These are phyloP conservation scores for Scytalopus superciliaris DNA, from an alignment of 2,113 vertebrate genomes.

Conservation along the genomic window DNA sequence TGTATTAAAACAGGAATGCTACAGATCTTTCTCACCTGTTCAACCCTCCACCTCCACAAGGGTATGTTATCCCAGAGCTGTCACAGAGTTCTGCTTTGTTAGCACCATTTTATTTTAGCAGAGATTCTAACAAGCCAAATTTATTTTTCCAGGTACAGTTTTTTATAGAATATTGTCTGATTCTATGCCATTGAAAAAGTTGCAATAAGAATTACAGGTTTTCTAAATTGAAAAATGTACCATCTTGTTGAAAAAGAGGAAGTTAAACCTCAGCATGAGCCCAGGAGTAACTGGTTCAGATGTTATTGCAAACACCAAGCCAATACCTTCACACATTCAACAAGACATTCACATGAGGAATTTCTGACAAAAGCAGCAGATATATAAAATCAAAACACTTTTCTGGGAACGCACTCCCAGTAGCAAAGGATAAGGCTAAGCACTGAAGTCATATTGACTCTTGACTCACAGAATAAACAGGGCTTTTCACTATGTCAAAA, in stretches of 20 bases:
- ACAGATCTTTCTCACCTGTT: background rate
- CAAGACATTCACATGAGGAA: fast-evolving
- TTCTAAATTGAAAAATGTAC: background rate
- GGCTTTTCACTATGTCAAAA: background rate
- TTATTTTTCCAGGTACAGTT: background rate
- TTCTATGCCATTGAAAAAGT: background rate
- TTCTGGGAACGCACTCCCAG: background rate
- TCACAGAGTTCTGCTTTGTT: background rate
- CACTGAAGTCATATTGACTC: background rate
- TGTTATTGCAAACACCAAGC: background rate
- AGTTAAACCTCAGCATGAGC: background rate
- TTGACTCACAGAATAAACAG: background rate
- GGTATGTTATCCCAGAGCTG: constrained; percentile 23
- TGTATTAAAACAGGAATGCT: background rate
- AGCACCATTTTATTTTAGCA: background rate
- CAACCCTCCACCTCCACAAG: background rate
- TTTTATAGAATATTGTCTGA: background rate
- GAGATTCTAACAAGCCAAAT: background rate
- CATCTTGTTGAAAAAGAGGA: background rate
- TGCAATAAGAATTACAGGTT: background rate
- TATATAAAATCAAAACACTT: fast-evolving
- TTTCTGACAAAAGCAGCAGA: background rate
- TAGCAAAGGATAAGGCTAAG: background rate
- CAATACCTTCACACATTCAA: too few species aligned
- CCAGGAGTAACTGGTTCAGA: background rate